Evolutionary conservation across 2,888 invertebrate species (phyloP), one percentile per base, ranked within the genome.

Genomic region (Agrilus cyanescens): DNA sequence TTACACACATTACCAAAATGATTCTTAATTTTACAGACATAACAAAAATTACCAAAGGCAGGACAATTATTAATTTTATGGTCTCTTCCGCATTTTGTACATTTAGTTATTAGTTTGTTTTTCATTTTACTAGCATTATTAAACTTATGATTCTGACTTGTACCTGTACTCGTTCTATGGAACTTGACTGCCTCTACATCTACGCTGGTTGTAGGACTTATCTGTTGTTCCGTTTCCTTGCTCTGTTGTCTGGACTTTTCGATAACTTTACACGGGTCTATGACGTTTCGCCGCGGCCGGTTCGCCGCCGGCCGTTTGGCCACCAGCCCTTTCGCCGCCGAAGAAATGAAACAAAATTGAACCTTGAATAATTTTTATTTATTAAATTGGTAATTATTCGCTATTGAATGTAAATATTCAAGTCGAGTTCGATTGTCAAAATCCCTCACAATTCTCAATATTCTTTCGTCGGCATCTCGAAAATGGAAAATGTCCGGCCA

Each of bases 241-340:
- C n/a, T n/a, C 2, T 30, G 20, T 18, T 39, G 30, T 31, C 37
- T 20, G n/a, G 45, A 14, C 5, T 15, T 35, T 37, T 48, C 48
- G 7, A 46, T 50, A n/a, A n/a, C n/a, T n/a, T n/a, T n/a, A 14
- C 51, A 51, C 4, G 39, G 37, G 25, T 50, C 38, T 7, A 50
- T n/a, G n/a, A n/a, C n/a, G n/a, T n/a, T n/a, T n/a, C n/a, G n/a
- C n/a, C n/a, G n/a, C n/a, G n/a, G n/a, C n/a, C n/a, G n/a, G n/a
- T n/a, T n/a, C n/a, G n/a, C n/a, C n/a, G n/a, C n/a, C n/a, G n/a
- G n/a, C n/a, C n/a, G n/a, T n/a, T n/a, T n/a, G n/a, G n/a, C n/a
- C n/a, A n/a, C n/a, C n/a, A n/a, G n/a, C n/a, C n/a, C n/a, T n/a
- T n/a, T n/a, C n/a, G n/a, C n/a, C n/a, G n/a, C n/a, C n/a, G n/a